Percentiles rank a stretch among this genome's conserved stretches.
Conservation (phyloP, 2,888 invertebrate species). For the Protula sp. region DNA sequence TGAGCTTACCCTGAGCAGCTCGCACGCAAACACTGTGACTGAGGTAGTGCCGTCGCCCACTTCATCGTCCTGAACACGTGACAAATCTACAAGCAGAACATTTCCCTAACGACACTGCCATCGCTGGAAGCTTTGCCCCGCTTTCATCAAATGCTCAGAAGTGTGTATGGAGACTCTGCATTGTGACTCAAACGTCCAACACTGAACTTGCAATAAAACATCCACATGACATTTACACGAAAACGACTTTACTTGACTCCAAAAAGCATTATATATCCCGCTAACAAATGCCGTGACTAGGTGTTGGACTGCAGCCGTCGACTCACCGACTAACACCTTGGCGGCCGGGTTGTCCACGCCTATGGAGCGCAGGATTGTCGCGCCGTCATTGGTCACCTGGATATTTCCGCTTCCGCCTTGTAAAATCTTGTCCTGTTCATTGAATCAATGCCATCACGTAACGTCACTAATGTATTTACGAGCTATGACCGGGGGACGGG, state of each 20-base stretch:
- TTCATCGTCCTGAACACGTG: slow-evolving; percentile 97
- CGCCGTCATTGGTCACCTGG: slow-evolving; percentile 98
- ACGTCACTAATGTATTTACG: not conserved
- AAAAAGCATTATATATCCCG: no score
- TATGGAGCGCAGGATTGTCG: slow-evolving; percentile 91
- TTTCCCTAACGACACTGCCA: no score
- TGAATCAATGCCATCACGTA: slow-evolving; percentile 9
- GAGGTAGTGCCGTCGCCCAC: slow-evolving; percentile 99
- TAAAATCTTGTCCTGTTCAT: slow-evolving; percentile 61
- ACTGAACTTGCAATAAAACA: no score
- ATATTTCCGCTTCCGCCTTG: slow-evolving; percentile 59
- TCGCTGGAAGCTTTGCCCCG: no score
- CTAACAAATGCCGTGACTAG: no score
- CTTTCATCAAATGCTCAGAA: no score
- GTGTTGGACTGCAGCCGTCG: not conserved
- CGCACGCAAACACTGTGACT: slow-evolving; percentile 91
- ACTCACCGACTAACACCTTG: slow-evolving; percentile 80
- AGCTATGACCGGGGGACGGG: not conserved
- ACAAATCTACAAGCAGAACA: slow-evolving; percentile 72
- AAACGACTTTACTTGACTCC: no score
- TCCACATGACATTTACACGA: no score
- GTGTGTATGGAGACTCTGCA: no score
- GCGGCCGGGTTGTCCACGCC: slow-evolving; percentile 99
- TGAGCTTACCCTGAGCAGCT: slow-evolving; percentile 68
- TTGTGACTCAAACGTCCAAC: no score